Evolutionary conservation across 2,113 vertebrate species (phyloP), one percentile per base, ranked within the genome.

Genomic region (Paramisgurnus dabryanus): DNA sequence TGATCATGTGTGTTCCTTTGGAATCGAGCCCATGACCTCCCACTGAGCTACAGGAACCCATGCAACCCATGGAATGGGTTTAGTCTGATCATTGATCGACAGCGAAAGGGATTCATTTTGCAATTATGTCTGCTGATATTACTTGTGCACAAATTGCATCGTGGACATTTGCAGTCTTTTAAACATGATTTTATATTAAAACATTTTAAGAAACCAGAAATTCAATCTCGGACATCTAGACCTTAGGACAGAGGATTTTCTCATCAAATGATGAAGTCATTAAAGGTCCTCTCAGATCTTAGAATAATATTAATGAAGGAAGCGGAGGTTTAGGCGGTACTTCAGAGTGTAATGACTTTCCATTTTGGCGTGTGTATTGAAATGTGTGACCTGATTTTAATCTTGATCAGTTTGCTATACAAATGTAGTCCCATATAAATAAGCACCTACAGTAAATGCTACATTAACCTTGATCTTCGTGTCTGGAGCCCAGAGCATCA

Each of bases 391-490:
- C 64, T 17, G 67, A 49, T 74, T 88, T 80, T 89, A 87, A 88
- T 83, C 69, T 71, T 63, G 76, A 82, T 63, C 82, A 80, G 86
- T 81, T 69, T 86, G 83, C 86, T 89, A 79, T 50, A 64, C 39
- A 57, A 77, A 12, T 91, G 87, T 87, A 87, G 88, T 72, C 79
- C 79, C 83, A 88, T 83, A 85, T 87, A 86, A 89, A 87, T 88
- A 89, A 86, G 78, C 18, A 11, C 22, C 76, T 80, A 80, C 71
- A 82, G 79, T 22, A 34, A 57, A 79, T 81, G 79, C 78, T 80
- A 78, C 57, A 83, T 89, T 89, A 88, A 88, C 85, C 84, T 88
- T 88, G 88, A 91, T 86, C 86, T 73, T 43, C 7, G 83, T 87
- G 68, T 81, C 61, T 78, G 79, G 34, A 69, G 84, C 82, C 76